Conservation (phyloP, 2,797 vertebrate species). For the Microcaecilia unicolor region DNA sequence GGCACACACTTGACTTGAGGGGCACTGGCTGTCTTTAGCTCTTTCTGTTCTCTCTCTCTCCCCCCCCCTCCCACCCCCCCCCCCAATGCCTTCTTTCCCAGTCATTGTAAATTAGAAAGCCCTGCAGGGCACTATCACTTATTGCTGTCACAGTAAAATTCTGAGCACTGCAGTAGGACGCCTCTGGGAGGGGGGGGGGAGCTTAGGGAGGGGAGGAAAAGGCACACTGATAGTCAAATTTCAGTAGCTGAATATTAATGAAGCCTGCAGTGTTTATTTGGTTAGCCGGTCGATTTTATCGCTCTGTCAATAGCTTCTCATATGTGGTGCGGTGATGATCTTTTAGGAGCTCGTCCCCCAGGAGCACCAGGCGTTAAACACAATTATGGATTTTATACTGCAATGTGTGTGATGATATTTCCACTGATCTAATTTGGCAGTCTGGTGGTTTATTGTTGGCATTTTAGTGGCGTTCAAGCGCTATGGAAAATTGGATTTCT, state of each 20-base stretch:
- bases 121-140: slow-evolving; percentile 70
- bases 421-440: slow-evolving; percentile 99
- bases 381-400: slow-evolving; percentile 98
- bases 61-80: slow-evolving; percentile 38
- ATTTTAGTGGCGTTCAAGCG: slow-evolving; percentile 99
- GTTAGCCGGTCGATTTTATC: slow-evolving; percentile 99
- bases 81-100: slow-evolving; percentile 31
- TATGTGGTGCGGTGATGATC: slow-evolving; percentile 89
- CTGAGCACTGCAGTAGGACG: slow-evolving; percentile 20
- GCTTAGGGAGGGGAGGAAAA: slow-evolving; percentile 32
- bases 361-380: slow-evolving; percentile 90
- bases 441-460: slow-evolving; percentile 99
- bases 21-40: slow-evolving; percentile 55
- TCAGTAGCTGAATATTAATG: slow-evolving; percentile 98
- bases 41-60: slow-evolving; percentile 36
- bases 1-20: slow-evolving; percentile 56
- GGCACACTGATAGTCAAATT: slow-evolving; percentile 81
- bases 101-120: slow-evolving; percentile 32
- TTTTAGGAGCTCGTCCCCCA: slow-evolving; percentile 87
- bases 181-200: slow-evolving; percentile 7
- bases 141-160: slow-evolving; percentile 54
- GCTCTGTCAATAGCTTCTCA: slow-evolving; percentile 98
- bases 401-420: slow-evolving; percentile 99
- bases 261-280: slow-evolving; percentile 93
- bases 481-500: slow-evolving; percentile 99